A percentile compares a stretch with the other conserved stretches of the same genome.
phyloP scores from a whole-genome alignment of 2,888 invertebrate species.

The Stenurella melanura region DNA sequence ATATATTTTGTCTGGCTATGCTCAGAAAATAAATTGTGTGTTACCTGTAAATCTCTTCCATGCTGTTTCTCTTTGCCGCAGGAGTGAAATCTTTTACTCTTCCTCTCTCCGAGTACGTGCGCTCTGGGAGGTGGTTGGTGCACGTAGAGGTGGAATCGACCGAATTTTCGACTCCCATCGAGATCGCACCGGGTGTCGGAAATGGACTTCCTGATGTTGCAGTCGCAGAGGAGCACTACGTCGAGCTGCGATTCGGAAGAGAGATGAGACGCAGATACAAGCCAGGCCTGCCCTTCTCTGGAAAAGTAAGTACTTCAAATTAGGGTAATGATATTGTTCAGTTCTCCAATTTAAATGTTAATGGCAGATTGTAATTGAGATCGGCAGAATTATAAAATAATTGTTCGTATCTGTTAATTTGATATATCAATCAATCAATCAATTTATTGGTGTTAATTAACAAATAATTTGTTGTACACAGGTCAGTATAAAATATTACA shows the following conservation, averaged over 20 bases:
- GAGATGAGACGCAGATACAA: conserved; percentile 81
- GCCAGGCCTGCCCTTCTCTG: conserved; percentile 80
- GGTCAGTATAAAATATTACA: no score
- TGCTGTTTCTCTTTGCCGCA: conserved; percentile 60
- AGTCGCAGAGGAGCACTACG: conserved; percentile 81
- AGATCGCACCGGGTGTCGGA: conserved; percentile 73
- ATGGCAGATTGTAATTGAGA: no score
- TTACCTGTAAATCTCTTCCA: not conserved
- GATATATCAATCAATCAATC: no score
- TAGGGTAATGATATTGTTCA: not conserved
- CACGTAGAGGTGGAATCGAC: conserved; percentile 76
- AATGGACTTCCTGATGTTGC: conserved; percentile 76
- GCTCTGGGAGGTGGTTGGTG: conserved; percentile 77
- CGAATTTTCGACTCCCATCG: conserved; percentile 76
- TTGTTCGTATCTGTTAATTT: no score
- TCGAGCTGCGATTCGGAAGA: conserved; percentile 79
- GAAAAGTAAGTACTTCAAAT: conserved; percentile 74
- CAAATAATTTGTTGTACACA: no score
- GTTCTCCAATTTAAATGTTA: no score
- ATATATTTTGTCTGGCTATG: not conserved
- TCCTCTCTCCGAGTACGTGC: conserved; percentile 76
- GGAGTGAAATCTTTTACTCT: conserved; percentile 78
- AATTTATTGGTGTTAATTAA: no score
- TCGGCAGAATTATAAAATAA: no score
- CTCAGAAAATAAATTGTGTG: not conserved